These are phyloP conservation scores for Yponomeuta malinellus DNA, from an alignment of 2,888 invertebrate genomes.

Conservation along the genomic window DNA sequence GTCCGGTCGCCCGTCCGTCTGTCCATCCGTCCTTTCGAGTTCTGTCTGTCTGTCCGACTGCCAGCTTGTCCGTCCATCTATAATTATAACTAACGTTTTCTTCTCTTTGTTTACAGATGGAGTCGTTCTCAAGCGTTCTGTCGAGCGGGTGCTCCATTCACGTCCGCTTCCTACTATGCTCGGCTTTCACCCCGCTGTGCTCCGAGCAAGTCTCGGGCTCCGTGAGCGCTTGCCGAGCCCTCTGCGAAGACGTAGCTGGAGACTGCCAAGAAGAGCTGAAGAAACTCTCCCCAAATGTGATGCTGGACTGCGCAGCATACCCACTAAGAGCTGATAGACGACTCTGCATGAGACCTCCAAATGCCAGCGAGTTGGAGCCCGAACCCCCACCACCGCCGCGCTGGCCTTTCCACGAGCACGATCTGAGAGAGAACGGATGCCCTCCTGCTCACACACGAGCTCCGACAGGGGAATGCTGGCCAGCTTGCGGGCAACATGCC, in stretches of 20 bases:
- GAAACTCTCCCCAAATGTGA: constrained; percentile 83
- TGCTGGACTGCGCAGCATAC: constrained; percentile 85
- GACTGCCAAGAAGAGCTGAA: constrained; percentile 84
- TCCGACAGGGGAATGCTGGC: constrained; percentile 76
- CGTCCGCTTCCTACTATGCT: constrained; percentile 91
- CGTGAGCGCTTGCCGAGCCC: constrained; percentile 89
- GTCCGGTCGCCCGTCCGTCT: too few relatives aligned
- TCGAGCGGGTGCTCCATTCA: constrained; percentile 87
- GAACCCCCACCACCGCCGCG: constrained; percentile 57
- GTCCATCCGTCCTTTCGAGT: too few relatives aligned
- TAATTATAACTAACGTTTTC: neutral
- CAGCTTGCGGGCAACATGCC: constrained; percentile 82
- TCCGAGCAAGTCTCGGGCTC: constrained; percentile 90
- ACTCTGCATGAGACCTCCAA: constrained; percentile 85
- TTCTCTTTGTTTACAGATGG: constrained; percentile 77
- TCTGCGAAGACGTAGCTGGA: constrained; percentile 85
- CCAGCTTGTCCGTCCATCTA: too few relatives aligned
- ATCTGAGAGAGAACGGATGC: constrained; percentile 62
- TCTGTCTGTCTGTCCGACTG: too few relatives aligned
- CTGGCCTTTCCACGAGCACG: constrained; percentile 61
- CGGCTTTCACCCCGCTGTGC: constrained; percentile 93
- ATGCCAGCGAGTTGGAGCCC: constrained; percentile 59
- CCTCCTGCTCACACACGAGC: constrained; percentile 77
- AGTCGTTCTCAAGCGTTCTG: constrained; percentile 82
- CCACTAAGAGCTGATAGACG: constrained; percentile 82